Evolutionary conservation across 2,113 vertebrate genomes (phyloP), one percentile per base, ranked within the genome.

Genomic region (Tylochromis polylepis): DNA sequence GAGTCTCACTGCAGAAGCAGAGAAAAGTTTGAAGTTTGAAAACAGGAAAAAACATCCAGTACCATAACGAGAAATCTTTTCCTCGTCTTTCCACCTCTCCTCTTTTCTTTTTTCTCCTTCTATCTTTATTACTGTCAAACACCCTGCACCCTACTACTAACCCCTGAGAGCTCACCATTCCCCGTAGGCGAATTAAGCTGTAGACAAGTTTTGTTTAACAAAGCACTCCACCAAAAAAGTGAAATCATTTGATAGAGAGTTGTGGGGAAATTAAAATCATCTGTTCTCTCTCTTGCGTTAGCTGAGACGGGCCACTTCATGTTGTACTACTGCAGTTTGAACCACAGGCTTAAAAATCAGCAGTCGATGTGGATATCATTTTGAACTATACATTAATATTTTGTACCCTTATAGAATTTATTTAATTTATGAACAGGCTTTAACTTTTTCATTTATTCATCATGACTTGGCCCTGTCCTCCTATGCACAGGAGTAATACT

Each of bases 201-300:
- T 89, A 89, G 87, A 90, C 65, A 67, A 79, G 78, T 78, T 77
- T 53, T 77, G 38, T 77, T 80, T 38, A 81, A 86, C 2, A 8
- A 86, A 89, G 91, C 93, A 93, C 94, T 91, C 81, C 92, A 93
- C 92, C 92, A 94, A 94, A 94, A 94, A 91, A 89, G n/a, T 55
- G 7, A 91, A 92, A 95, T 92, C 92, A 94, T 95, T 95, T 94
- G 91, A 94, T 90, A 89, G 86, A 86, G 88, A 85, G 86, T 89
- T 78, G 11, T 29, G 56, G 46, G 88, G 81, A 90, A 85, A 83
- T 72, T 7, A 81, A 93, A 90, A 92, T 80, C 84, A 88, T 79
- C 91, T 91, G 86, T 79, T 93, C 92, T 93, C 92, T 92, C 86
- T 86, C 90, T 87, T 91, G 89, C 91, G 91, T 89, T 87, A 34